These are phyloP conservation scores for Teleiodes luculella DNA, from an alignment of 2,888 invertebrate genomes.

Conservation along the genomic window DNA sequence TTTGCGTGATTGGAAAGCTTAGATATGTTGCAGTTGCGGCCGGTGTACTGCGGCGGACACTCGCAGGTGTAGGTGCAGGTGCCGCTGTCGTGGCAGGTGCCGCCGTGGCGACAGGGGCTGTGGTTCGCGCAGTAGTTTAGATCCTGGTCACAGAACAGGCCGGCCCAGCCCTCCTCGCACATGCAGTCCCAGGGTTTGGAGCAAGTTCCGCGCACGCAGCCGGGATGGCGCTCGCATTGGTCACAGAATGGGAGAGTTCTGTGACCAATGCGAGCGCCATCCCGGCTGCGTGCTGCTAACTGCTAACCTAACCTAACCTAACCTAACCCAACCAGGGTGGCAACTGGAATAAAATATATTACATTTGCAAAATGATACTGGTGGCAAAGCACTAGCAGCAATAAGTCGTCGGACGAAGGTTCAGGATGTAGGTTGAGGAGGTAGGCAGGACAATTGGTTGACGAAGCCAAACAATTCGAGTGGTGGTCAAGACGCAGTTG, in stretches of 20 bases:
- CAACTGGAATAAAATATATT: slow-evolving; percentile 84
- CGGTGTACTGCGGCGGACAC: slow-evolving; percentile 92
- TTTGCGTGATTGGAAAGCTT: no score
- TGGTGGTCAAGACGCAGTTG: no score
- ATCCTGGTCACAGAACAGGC: slow-evolving; percentile 98
- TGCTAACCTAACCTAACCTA: no score
- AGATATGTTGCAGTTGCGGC: slow-evolving; percentile 93
- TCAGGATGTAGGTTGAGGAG: no score
- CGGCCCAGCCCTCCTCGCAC: slow-evolving; percentile 99
- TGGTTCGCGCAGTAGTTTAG: slow-evolving; percentile 99
- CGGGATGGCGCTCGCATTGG: slow-evolving; percentile 95
- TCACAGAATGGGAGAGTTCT: slow-evolving; percentile 91
- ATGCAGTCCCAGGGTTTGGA: slow-evolving; percentile 95
- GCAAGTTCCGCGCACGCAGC: slow-evolving; percentile 96
- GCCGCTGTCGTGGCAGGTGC: slow-evolving; percentile 97
- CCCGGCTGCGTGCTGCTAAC: slow-evolving; percentile 97
- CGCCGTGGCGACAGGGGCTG: slow-evolving; percentile 93
- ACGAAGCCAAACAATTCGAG: no score
- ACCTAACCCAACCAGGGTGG: slow-evolving; percentile 95
- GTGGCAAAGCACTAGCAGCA: slow-evolving; percentile 71
- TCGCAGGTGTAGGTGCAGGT: slow-evolving; percentile 96
- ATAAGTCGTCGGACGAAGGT: no score
- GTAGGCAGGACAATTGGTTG: no score
- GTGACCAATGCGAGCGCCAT: slow-evolving; percentile 94
- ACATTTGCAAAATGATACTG: slow-evolving; percentile 72